Conservation (phyloP, 2,797 vertebrate genomes). For the Cossypha polioptera region DNA sequence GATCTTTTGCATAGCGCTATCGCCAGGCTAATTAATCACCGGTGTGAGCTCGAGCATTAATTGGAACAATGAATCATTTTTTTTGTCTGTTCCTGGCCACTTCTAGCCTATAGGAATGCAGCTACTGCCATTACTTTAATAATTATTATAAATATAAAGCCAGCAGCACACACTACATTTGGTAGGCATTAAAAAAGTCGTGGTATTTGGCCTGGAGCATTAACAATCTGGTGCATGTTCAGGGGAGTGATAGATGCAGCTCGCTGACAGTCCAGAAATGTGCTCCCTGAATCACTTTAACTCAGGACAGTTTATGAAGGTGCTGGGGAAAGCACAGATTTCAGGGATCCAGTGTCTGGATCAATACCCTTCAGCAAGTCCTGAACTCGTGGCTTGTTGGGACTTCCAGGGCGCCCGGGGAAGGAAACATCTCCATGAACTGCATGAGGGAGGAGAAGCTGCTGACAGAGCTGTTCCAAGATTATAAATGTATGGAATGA, state of each 20-base stretch:
- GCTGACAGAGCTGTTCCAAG: background rate
- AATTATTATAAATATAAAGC: conserved; percentile 48
- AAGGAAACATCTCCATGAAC: background rate
- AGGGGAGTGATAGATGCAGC: conserved; percentile 1
- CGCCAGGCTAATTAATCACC: conserved; percentile 55
- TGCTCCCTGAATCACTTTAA: background rate
- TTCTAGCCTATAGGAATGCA: background rate
- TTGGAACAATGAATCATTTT: conserved; percentile 49
- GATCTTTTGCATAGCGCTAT: conserved; percentile 24
- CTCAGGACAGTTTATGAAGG: background rate
- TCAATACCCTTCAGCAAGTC: background rate
- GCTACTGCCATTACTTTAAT: background rate
- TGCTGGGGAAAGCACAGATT: background rate
- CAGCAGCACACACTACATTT: background rate
- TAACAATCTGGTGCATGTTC: conserved; percentile 22
- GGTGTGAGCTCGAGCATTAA: conserved; percentile 43
- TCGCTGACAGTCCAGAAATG: background rate
- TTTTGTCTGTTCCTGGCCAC: background rate
- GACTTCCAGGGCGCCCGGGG: background rate
- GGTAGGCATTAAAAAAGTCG: conserved; percentile 42
- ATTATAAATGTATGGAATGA: background rate
- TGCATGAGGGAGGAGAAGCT: background rate
- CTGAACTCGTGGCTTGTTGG: background rate
- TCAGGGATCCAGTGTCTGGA: background rate
- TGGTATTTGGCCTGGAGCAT: conserved; percentile 17